phyloP scores from a whole-genome alignment of 2,113 vertebrate species.

The Festucalex cinctus region DNA sequence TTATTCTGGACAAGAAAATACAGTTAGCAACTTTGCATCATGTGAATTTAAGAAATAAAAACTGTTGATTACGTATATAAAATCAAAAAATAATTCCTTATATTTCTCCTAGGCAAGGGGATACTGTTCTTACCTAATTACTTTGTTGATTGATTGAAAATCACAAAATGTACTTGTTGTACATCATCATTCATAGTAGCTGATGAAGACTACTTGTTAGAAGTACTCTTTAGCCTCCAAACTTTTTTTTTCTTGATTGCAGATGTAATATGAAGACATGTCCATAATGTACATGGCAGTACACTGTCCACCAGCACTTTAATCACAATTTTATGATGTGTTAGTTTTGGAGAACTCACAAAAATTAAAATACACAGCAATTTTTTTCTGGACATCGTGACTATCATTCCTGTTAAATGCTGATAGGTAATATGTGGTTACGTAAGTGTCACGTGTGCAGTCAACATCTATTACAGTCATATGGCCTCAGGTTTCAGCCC shows the following conservation, averaged over 20 bases:
- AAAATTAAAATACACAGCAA: neutral
- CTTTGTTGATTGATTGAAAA: too few relatives aligned
- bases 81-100: too few relatives aligned
- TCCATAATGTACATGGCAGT: neutral
- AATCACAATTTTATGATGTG: neutral
- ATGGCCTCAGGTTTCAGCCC: conserved; percentile 39
- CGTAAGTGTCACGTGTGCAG: conserved; percentile 45
- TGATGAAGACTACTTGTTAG: too few relatives aligned
- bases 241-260: neutral
- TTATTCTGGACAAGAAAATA: too few relatives aligned
- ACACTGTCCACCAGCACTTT: neutral
- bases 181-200: too few relatives aligned
- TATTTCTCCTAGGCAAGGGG: too few relatives aligned
- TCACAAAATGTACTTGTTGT: too few relatives aligned
- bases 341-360: neutral
- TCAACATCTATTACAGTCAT: conserved; percentile 51
- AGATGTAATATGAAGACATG: neutral
- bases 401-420: conserved; percentile 16
- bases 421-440: conserved; percentile 45
- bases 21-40: too few relatives aligned
- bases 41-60: too few relatives aligned
- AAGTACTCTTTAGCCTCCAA: neutral
- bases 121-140: too few relatives aligned
- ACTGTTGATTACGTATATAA: too few relatives aligned
- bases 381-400: conserved; percentile 9